A percentile compares a stretch with the other conserved stretches of the same genome.
These are phyloP conservation scores for Erpetoichthys calabaricus DNA, from an alignment of 2,797 vertebrate species.

Conservation along the genomic window DNA sequence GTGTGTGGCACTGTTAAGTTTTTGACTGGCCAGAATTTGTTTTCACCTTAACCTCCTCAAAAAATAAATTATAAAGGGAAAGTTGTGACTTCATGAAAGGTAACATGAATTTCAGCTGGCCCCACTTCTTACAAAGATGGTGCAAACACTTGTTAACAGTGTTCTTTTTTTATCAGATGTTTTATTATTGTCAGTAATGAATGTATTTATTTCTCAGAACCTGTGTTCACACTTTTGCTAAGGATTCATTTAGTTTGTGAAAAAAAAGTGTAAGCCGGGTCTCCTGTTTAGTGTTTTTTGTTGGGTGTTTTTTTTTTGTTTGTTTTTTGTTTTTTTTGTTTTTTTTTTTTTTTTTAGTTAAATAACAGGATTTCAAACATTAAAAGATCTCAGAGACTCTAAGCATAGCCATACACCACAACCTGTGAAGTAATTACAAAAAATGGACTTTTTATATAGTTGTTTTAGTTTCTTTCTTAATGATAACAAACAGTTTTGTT, in stretches of 20 bases:
- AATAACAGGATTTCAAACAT: constrained; percentile 47
- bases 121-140: constrained; percentile 72
- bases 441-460: constrained; percentile 43
- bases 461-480: constrained; percentile 40
- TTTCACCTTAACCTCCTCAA: too few relatives aligned
- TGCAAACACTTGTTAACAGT: constrained; percentile 93
- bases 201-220: constrained; percentile 95
- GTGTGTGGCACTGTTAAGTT: too few relatives aligned
- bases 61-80: too few relatives aligned
- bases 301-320: constrained; percentile 22
- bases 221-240: constrained; percentile 65
- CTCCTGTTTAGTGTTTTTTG: constrained; percentile 28
- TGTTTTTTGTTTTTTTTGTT: constrained; percentile 23
- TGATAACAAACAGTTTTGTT: constrained; percentile 43
- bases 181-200: constrained; percentile 77
- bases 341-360: too few relatives aligned
- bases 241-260: constrained; percentile 54
- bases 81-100: too few relatives aligned
- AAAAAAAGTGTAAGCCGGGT: constrained; percentile 55
- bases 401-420: constrained; percentile 62
- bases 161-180: constrained; percentile 85
- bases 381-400: constrained; percentile 62
- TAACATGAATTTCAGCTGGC: constrained; percentile 42
- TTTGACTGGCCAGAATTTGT: too few relatives aligned
- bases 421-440: constrained; percentile 66